Evolutionary conservation across 2,113 vertebrate species (phyloP).

Genomic region (Dicentrarchus labrax): DNA sequence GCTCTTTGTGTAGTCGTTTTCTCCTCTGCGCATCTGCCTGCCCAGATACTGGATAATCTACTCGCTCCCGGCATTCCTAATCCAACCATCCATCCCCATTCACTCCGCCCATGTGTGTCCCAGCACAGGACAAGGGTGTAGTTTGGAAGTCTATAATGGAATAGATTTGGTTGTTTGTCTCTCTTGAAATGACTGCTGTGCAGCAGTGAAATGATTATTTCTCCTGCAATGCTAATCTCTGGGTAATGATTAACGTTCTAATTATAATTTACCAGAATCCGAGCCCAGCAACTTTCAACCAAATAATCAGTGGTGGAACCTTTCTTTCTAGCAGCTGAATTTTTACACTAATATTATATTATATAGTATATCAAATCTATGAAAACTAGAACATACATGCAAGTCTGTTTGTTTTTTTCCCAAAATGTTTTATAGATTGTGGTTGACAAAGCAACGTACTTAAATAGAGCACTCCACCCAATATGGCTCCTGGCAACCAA

Average conservation of each 20-base stretch:
- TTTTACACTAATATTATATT: constrained; percentile 14
- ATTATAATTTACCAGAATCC: constrained; percentile 76
- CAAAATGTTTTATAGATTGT: constrained; percentile 20
- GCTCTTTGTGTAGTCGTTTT: constrained; percentile 80
- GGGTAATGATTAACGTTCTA: constrained; percentile 76
- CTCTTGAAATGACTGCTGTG: constrained; percentile 71
- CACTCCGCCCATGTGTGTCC: constrained; percentile 75
- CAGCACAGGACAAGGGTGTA: constrained; percentile 70
- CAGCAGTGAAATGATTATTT: constrained; percentile 72
- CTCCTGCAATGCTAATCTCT: constrained; percentile 73
- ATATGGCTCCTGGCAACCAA: constrained; percentile 45
- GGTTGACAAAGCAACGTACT: constrained; percentile 26
- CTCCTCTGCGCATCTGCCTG: constrained; percentile 82
- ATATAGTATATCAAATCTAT: constrained; percentile 6
- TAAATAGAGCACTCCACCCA: constrained; percentile 34
- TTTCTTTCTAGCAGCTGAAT: constrained; percentile 41
- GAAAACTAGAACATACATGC: background rate
- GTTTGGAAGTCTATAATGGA: constrained; percentile 75
- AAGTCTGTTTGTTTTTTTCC: constrained; percentile 9
- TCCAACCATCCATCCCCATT: constrained; percentile 79
- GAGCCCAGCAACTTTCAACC: constrained; percentile 62
- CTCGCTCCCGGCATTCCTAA: constrained; percentile 80
- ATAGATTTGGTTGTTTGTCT: constrained; percentile 77
- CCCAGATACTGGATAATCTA: constrained; percentile 86
- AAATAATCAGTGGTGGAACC: constrained; percentile 65